A percentile compares a stretch with the other conserved stretches of the same genome.
These are phyloP conservation scores for Paraescarpia echinospica DNA, from an alignment of 1,140 invertebrate genomes.

Conservation along the genomic window DNA sequence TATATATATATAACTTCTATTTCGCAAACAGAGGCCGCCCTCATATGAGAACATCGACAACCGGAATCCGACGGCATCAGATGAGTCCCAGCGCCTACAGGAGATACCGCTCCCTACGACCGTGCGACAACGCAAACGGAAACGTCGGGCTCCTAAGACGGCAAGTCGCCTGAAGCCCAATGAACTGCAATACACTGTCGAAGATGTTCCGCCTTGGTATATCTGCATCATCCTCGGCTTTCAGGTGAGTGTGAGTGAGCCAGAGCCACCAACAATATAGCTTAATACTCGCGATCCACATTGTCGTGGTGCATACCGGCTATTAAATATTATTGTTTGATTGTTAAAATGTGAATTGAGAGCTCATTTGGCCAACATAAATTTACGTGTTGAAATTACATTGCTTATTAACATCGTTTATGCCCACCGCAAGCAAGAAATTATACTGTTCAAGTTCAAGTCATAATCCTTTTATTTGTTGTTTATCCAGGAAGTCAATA, in stretches of 20 bases:
- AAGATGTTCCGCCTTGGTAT: slow-evolving; percentile 82
- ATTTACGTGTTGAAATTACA: no score
- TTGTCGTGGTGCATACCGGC: neutral
- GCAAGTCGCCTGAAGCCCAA: neutral
- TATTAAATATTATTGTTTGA: no score
- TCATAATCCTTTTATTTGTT: no score
- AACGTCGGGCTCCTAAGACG: neutral
- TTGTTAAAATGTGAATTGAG: no score
- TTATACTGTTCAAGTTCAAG: no score
- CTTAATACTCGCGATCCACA: neutral
- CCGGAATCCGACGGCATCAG: neutral
- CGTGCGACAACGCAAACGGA: neutral
- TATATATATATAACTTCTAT: neutral
- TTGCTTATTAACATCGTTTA: no score
- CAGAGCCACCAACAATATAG: neutral
- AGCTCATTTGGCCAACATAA: no score
- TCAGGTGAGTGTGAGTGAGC: slow-evolving; percentile 63
- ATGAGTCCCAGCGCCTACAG: neutral
- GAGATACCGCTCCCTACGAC: neutral
- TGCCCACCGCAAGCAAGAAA: no score
- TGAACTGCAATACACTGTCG: slow-evolving; percentile 70
- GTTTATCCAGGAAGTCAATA: no score
- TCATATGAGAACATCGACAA: neutral
- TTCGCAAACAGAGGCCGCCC: neutral
- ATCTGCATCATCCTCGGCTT: slow-evolving; percentile 79